Evolutionary conservation across 2,888 invertebrate genomes (phyloP).

Genomic region (Carpatolechia fugitivella): DNA sequence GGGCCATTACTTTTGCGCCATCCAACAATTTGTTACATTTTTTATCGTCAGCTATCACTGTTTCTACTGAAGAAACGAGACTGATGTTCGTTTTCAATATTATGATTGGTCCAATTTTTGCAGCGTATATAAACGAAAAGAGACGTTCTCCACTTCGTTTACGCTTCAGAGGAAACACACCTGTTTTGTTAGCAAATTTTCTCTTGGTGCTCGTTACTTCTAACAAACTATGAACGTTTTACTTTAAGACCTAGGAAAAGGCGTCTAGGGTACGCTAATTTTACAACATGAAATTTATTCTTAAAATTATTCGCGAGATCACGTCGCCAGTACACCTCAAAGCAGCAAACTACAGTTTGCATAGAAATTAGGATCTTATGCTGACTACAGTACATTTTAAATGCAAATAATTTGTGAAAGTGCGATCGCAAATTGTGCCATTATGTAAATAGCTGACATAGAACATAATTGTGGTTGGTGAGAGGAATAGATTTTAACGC

Average conservation of each 20-base stretch:
- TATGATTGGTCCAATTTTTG: too few relatives aligned
- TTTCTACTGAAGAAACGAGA: too few relatives aligned
- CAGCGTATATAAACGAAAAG: too few relatives aligned
- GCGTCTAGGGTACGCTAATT: constrained; percentile 1
- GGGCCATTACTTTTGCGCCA: too few relatives aligned
- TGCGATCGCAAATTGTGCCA: constrained; percentile 33
- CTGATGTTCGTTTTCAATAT: too few relatives aligned
- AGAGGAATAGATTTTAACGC: constrained; percentile 19
- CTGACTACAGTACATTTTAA: constrained; percentile 27
- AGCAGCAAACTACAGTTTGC: constrained; percentile 23
- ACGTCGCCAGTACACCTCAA: not conserved
- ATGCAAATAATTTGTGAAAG: constrained; percentile 37
- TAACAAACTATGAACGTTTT: not conserved
- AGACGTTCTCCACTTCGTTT: too few relatives aligned
- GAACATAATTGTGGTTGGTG: constrained; percentile 28
- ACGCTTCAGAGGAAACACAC: too few relatives aligned
- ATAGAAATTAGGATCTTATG: constrained; percentile 22
- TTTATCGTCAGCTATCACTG: too few relatives aligned
- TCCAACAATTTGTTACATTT: too few relatives aligned
- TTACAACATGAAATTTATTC: not conserved
- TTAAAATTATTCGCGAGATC: constrained; percentile 1
- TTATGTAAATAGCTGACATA: constrained; percentile 31
- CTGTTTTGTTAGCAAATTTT: too few relatives aligned
- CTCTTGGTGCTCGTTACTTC: too few relatives aligned
- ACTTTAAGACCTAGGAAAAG: not conserved